Base-by-base conservation (phyloP, 2,888 invertebrate species). In the Drosophila prostipennis region DNA sequence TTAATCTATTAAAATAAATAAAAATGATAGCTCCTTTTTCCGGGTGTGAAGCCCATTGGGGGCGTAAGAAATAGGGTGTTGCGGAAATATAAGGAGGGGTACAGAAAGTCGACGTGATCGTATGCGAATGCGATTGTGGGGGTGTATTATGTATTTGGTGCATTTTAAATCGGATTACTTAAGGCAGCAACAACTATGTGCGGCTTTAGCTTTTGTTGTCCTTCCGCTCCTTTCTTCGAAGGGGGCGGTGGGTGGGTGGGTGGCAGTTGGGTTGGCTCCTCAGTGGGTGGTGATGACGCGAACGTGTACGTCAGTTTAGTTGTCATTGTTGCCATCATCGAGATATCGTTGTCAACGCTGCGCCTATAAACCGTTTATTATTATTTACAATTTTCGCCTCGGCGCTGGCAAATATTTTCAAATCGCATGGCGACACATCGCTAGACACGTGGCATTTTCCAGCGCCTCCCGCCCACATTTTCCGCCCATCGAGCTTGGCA, bases 101-200 rank as follows among this genome's bases (percentile, higher is more conserved):
- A 34, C 13, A 11, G 29, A 73, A 57, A 58, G 55, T 53, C 84
- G 81, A 87, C 81, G 87, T 84, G 87, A 84, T 81, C 75, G 69
- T 55, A 71, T 74, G 72, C 81, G 81, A 76, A 84, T 84, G 72
- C 71, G 81, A 76, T 84, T 84, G 76, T 84, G 81, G 46, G 74
- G 69, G 77, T 76, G 74, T 76, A 69, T 73, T 69, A 60, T 72
- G 74, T 77, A 80, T 77, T 84, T 87, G 77, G 51, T 87, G 87
- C 77, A 80, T 85, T 81, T 85, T 77, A 87, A 82, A 82, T 82
- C 82, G 87, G 82, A 82, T 82, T 85, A 82, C 79, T 87, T 79
- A 72, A 84, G 69, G 87, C 77, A 69, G 76, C 76, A 80, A 67
- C 74, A 76, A 72, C 64, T 69, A 64, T 64, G 73, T 70, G 74